Evolutionary conservation across 2,113 vertebrate genomes (phyloP), one percentile per base, ranked within the genome.

Genomic region (Callaeas wilsoni): DNA sequence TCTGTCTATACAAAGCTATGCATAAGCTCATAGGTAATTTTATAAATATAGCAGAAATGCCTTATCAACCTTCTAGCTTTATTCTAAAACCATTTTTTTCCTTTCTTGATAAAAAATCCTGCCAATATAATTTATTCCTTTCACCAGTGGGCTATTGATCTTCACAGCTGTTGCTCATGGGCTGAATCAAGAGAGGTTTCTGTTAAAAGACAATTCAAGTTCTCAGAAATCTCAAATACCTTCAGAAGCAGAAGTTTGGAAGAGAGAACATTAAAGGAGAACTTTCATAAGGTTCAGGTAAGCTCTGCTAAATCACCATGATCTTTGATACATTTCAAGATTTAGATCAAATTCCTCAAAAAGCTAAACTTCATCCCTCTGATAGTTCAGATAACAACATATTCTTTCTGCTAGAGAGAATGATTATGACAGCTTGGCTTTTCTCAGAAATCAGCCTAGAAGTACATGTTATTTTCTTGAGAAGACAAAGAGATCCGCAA

Each of bases 1-100:
- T 96, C 92, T 89, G 44, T 95, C 95, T 89, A 39, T 92, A 86
- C 42, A 65, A 95, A 83, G 69, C 87, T 68, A 44, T 52, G 59
- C 39, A 86, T 59, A 91, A 80, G 50, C 81, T 94, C 64, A 84
- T 73, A 80, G 35, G 30, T 87, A 88, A 89, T 79, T 33, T 68
- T 93, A 84, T 57, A 94, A 95, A 87, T 64, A 41, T 22, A 83
- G n/a, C 27, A 96, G 57, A 91, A 91, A 86, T 78, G 14, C 3
- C 6, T 80, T 80, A 71, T 41, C 41, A 44, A 53, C 33, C 12
- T 78, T 49, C 23, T n/a, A 55, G 23, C 69, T 84, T 85, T 78
- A 81, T 60, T 76, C 68, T 56, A 89, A 85, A 81, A 46, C 13
- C 2, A 3, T 44, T 69, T 87, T 82, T 53, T 73, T 57, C 14